Evolutionary conservation across 2,797 vertebrate genomes (phyloP).

Genomic region (Enteromius radiatus): DNA sequence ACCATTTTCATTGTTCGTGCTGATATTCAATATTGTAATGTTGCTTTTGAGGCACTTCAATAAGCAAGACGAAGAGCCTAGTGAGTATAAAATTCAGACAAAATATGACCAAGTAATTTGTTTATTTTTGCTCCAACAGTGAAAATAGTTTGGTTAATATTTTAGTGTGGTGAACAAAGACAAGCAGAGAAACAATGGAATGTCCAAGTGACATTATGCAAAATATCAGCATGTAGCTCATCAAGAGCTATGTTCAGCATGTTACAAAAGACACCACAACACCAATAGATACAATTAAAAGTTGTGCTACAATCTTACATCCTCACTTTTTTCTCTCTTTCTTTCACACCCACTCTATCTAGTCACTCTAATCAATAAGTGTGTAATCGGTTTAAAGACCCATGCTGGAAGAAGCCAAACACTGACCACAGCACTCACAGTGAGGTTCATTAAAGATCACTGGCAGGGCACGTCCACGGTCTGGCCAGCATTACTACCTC

Average conservation of each 20-base stretch:
- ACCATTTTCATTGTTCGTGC: not conserved
- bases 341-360: conserved; percentile 18
- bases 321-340: not conserved
- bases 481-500: not conserved
- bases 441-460: conserved; percentile 61
- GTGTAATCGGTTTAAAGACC: conserved; percentile 50
- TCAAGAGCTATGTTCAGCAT: not conserved
- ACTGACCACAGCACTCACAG: conserved; percentile 17
- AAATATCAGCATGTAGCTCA: not conserved
- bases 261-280: not conserved
- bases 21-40: not conserved
- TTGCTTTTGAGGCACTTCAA: conserved; percentile 1
- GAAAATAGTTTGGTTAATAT: not conserved
- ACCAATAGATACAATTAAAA: conserved; percentile 9
- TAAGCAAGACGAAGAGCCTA: not conserved
- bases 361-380: conserved; percentile 49
- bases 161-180: not conserved
- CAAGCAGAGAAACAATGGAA: not conserved
- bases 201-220: not conserved
- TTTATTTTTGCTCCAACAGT: not conserved
- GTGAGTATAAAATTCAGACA: not conserved
- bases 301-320: not conserved
- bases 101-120: not conserved
- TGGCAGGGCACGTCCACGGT: conserved; percentile 44
- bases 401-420: conserved; percentile 32